Evolutionary conservation across 2,113 vertebrate genomes (phyloP), one percentile per base, ranked within the genome.

Genomic region (Osmerus mordax): DNA sequence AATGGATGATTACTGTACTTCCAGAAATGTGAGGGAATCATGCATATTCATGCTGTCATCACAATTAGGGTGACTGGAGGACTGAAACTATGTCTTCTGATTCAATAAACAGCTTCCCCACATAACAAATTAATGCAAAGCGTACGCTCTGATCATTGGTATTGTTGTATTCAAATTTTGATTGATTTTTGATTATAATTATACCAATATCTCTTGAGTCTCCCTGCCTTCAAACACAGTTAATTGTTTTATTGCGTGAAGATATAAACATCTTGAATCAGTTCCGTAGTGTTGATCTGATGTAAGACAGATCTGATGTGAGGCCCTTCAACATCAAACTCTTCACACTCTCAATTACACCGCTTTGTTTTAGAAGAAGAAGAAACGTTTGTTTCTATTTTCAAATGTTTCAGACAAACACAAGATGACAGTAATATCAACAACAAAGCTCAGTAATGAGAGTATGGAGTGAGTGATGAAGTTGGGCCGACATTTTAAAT

Each of bases 1-100:
- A 51, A 23, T 61, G 29, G 60, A 32, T 69, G 54, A 69, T 69
- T 36, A 36, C 58, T 41, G 36, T 58, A 28, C 58, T 47, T 47
- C 51, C 12, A 70, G 21, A 58, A 61, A 51, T 16, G 36, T 52
- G 61, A 61, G 60, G 13, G 12, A 61, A 61, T 62, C 53, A 70
- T 61, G 56, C 18, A 59, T 59, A 61, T 70, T 21, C 25, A 61
- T 60, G 61, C 12, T 61, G 16, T 2, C n/a, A 9, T 21, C 1
- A 23, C n/a, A 62, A 61, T 70, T n/a, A 70, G 13, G 5, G 14
- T 19, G 58, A 70, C 28, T 29, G 28, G 59, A 61, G 47, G 14
- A 70, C 60, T 21, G n/a, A 70, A 70, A 70, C 61, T 2, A 41
- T 29, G 61, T 64, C 8, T 4, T 18, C 25, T 64, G 16, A 32